phyloP scores from a whole-genome alignment of 2,888 invertebrate species.

The Drosophila kuntzei region DNA sequence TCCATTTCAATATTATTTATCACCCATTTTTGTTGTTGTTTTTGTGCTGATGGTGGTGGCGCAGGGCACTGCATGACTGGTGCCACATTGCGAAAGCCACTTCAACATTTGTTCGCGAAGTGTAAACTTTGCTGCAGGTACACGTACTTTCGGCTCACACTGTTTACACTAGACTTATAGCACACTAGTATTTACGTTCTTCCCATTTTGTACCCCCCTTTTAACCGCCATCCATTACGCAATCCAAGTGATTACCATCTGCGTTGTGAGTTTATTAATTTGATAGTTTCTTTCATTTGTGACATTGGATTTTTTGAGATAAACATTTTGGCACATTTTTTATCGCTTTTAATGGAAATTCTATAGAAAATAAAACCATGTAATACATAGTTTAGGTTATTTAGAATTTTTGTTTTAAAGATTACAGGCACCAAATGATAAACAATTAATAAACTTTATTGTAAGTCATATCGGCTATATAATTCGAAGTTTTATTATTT shows the following conservation, averaged over 20 bases:
- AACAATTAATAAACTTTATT: conserved; percentile 11
- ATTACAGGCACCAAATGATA: conserved; percentile 8
- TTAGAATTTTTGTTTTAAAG: conserved; percentile 4
- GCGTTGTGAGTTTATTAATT: conserved; percentile 7
- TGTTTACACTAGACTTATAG: conserved; percentile 44
- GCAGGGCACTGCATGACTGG: conserved; percentile 31
- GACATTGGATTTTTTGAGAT: conserved; percentile 15
- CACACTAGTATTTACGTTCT: conserved; percentile 12
- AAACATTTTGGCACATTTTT: conserved; percentile 45
- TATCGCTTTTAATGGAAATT: conserved; percentile 15
- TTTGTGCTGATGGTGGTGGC: conserved; percentile 11
- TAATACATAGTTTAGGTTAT: conserved; percentile 14
- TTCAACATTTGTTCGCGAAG: conserved; percentile 38
- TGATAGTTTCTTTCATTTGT: conserved; percentile 22
- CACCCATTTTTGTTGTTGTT: conserved; percentile 11
- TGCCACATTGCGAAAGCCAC: conserved; percentile 60
- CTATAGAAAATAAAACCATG: conserved; percentile 22
- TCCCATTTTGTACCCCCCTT: too few species aligned
- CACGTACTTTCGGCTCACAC: conserved; percentile 21
- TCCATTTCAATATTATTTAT: conserved; percentile 76
- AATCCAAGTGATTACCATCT: conserved; percentile 18
- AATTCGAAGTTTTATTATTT: too few species aligned
- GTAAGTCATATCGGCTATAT: background rate
- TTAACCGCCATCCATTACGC: background rate
- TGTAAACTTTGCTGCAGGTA: conserved; percentile 37